phyloP scores from a whole-genome alignment of 2,888 invertebrate genomes.

The Mythimna loreyi region DNA sequence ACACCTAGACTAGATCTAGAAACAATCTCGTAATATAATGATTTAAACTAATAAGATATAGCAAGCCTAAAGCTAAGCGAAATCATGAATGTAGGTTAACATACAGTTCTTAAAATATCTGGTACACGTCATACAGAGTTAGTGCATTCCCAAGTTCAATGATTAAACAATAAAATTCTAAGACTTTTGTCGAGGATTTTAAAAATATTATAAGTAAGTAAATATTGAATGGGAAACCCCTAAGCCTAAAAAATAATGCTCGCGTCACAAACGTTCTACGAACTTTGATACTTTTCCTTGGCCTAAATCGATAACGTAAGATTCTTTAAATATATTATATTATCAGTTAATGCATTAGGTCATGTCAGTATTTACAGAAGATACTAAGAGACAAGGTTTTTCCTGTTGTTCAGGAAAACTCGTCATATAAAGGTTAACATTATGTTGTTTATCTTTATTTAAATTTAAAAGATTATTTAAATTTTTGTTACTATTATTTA shows the following conservation, averaged over 20 bases:
- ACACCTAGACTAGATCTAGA: conserved; percentile 16
- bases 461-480: conserved; percentile 1
- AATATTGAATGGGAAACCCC: conserved; percentile 13
- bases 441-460: background rate
- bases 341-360: conserved; percentile 18
- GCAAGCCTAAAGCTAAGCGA: background rate
- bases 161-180: conserved; percentile 29
- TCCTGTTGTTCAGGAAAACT: conserved; percentile 14
- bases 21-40: background rate
- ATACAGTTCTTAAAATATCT: conserved; percentile 8
- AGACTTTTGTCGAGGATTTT: background rate
- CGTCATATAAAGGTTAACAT: conserved; percentile 1
- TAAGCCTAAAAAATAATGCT: conserved; percentile 11
- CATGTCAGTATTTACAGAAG: conserved; percentile 1
- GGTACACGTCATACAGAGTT: background rate
- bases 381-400: conserved; percentile 13
- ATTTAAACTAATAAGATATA: conserved; percentile 7
- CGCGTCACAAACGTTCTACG: conserved; percentile 23
- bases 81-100: background rate
- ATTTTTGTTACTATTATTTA: background rate
- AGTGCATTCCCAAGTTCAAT: conserved; percentile 10
- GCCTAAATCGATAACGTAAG: conserved; percentile 32
- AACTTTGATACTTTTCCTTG: conserved; percentile 29
- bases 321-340: conserved; percentile 29
- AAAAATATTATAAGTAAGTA: conserved; percentile 11